A percentile compares a stretch with the other conserved stretches of the same genome.
phyloP scores from a whole-genome alignment of 2,113 vertebrate species.

The Mus pahari region DNA sequence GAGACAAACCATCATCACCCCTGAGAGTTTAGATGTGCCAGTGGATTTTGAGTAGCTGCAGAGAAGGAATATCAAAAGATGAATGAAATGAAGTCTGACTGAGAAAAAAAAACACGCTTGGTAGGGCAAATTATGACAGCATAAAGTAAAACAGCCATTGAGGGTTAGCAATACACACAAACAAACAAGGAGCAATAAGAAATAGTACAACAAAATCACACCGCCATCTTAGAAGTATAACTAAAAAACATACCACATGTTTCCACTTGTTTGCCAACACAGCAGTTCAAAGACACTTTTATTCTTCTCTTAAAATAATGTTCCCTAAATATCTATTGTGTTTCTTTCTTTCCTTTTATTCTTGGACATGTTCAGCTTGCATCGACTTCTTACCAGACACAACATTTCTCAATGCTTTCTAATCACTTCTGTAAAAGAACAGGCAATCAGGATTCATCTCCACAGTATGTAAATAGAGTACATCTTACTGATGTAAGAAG shows the following conservation, averaged over 20 bases:
- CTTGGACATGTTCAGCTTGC: background rate
- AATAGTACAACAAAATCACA: background rate
- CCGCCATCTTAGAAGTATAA: background rate
- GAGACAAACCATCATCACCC: background rate
- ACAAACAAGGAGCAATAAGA: background rate
- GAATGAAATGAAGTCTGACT: background rate
- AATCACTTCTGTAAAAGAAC: slow-evolving; percentile 27
- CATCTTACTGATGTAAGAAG: background rate
- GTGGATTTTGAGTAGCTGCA: background rate
- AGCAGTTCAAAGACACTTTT: background rate
- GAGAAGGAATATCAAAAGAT: background rate
- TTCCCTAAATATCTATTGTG: background rate
- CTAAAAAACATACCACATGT: background rate
- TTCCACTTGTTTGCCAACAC: background rate
- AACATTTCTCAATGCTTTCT: background rate
- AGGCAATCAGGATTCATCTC: background rate
- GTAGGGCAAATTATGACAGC: background rate
- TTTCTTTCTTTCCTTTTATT: background rate
- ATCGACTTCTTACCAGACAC: background rate
- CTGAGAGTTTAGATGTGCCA: background rate
- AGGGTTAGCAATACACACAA: background rate
- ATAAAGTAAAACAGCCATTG: background rate
- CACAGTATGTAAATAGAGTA: background rate
- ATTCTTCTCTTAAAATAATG: background rate
- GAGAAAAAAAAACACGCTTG: background rate